phyloP scores from a whole-genome alignment of 2,888 invertebrate genomes.

The Pemphredon lugubris region DNA sequence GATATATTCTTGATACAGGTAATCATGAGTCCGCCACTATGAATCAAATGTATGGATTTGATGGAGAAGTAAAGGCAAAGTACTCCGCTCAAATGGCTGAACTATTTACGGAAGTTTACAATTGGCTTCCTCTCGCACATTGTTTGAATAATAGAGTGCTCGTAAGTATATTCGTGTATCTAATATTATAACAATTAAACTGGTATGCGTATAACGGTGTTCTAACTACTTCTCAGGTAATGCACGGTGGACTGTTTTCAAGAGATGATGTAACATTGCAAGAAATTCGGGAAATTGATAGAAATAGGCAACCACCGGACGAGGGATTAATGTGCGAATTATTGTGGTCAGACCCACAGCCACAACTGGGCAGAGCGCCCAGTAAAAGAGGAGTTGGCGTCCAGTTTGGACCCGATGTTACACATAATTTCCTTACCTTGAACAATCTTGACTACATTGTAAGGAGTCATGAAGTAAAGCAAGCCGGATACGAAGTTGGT shows the following conservation, averaged over 20 bases:
- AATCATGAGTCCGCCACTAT: constrained; percentile 99
- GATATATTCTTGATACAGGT: no score
- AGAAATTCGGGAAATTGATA: constrained; percentile 93
- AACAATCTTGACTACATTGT: constrained; percentile 97
- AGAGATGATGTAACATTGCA: constrained; percentile 95
- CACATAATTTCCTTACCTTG: constrained; percentile 89
- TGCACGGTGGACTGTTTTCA: constrained; percentile 99
- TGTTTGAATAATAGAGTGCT: constrained; percentile 93
- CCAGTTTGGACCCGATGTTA: constrained; percentile 99
- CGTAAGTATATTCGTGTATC: constrained; percentile 81
- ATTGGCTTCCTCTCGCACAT: constrained; percentile 97
- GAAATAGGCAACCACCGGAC: constrained; percentile 98
- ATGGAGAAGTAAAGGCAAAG: constrained; percentile 98
- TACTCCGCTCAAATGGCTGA: constrained; percentile 97
- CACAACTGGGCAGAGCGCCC: constrained; percentile 92
- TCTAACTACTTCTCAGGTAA: constrained; percentile 86
- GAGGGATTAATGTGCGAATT: constrained; percentile 98
- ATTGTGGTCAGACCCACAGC: constrained; percentile 99
- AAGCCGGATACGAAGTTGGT: constrained; percentile 96
- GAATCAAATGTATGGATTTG: constrained; percentile 99
- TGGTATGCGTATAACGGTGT: no score
- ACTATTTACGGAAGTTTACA: constrained; percentile 99
- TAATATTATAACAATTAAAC: no score
- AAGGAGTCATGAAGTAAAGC: constrained; percentile 98
- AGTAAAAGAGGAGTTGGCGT: constrained; percentile 99